Percentiles rank a stretch among this genome's conserved stretches.
Conservation (phyloP, 2,888 invertebrate species). For the Monopis laevigella region DNA sequence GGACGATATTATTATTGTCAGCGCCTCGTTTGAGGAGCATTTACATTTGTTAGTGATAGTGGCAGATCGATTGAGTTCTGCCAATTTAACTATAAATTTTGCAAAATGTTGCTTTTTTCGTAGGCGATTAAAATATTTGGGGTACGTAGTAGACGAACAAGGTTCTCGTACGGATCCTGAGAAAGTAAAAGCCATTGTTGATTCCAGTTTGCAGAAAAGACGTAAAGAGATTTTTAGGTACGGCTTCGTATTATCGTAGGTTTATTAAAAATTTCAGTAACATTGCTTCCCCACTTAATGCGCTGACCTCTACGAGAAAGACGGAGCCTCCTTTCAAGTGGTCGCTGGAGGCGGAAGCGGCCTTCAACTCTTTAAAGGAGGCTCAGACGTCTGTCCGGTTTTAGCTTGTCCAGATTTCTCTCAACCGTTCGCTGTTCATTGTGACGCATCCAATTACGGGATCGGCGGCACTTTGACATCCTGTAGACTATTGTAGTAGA, state of each 20-base stretch:
- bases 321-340: background rate
- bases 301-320: background rate
- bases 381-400: background rate
- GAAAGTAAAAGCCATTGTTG: background rate
- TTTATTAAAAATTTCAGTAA: no score
- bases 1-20: background rate
- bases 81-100: background rate
- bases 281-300: background rate
- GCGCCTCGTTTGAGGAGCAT: background rate
- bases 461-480: background rate
- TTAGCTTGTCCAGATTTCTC: background rate
- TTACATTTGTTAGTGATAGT: background rate
- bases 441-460: background rate
- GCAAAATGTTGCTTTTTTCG: background rate
- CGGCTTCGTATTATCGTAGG: no score
- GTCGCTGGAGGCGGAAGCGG: background rate
- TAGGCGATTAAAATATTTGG: background rate
- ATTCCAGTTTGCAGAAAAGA: background rate
- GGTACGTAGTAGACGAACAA: background rate
- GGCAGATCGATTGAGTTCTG: background rate
- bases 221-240: background rate
- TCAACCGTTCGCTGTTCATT: no score
- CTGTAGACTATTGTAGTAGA: no score
- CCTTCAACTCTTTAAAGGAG: background rate
- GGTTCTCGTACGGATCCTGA: background rate